A percentile compares a stretch with the other conserved stretches of the same genome.
Conservation (phyloP, 2,888 invertebrate species). For the Nephrotoma appendiculata region DNA sequence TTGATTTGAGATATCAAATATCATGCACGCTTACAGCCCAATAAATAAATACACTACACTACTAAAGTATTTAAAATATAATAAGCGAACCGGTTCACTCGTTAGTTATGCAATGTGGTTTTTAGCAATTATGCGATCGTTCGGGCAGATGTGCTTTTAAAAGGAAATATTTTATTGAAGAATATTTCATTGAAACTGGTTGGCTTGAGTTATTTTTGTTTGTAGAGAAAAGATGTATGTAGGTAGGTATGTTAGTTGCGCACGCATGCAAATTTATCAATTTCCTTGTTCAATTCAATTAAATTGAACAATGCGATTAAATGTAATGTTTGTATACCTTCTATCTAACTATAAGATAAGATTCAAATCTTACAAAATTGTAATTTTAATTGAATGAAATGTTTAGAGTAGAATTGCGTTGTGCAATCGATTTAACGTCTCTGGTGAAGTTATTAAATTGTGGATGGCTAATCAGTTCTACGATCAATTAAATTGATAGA, state of each 20-base stretch:
- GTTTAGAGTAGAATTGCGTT: no score
- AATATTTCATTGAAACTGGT: background rate
- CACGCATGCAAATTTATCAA: background rate
- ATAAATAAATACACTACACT: background rate
- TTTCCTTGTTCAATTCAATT: background rate
- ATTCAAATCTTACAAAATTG: no score
- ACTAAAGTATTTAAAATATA: background rate
- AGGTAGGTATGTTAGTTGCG: background rate
- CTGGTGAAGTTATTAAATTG: no score
- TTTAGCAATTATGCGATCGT: background rate
- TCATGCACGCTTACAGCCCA: background rate
- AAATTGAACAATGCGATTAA: background rate
- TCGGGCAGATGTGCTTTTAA: background rate
- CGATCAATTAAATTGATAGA: no score
- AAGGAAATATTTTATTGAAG: background rate
- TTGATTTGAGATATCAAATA: background rate
- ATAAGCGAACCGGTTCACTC: background rate
- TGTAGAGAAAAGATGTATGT: background rate
- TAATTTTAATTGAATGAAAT: no score
- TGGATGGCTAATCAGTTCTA: no score
- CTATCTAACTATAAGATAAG: no score
- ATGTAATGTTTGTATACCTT: background rate
- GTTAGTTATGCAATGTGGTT: background rate
- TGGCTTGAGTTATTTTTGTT: background rate
- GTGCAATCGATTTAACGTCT: no score